Evolutionary conservation across 30 jellyfish, hydroid and myxozoan species (phyloP), one percentile per base, ranked within the genome.

Genomic region (Haliclystus octoradiatus): DNA sequence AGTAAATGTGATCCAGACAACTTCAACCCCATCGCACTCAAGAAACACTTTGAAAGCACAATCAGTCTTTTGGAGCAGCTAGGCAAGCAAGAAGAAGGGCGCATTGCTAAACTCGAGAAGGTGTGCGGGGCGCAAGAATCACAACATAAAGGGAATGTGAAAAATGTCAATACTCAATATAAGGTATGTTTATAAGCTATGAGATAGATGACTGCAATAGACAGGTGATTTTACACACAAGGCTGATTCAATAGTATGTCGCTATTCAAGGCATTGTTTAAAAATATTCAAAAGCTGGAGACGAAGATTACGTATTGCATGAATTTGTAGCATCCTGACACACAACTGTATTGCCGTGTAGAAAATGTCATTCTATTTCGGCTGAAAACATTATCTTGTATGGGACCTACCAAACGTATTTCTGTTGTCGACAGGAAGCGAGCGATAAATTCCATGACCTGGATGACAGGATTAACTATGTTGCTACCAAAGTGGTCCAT

Each of bases 401-500:
- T n/a, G n/a, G n/a, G n/a, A n/a, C n/a, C n/a, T n/a, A n/a, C n/a
- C n/a, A n/a, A n/a, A n/a, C n/a, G n/a, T n/a, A n/a, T n/a, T n/a
- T n/a, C n/a, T n/a, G n/a, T n/a, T n/a, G n/a, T n/a, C n/a, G n/a
- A n/a, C 72, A 89, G 98, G 82, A 65, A 28, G 74, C 98, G 14
- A 78, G 80, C 65, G 71, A 84, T 19, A 81, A 77, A 67, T 89
- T 89, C 65, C 75, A 89, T 67, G 91, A 89, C 29, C 76, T 89
- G 50, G 98, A 89, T 77, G 98, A 89, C 78, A 62, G 98, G 29
- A 89, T 89, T 13, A 89, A 89, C 62, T 81, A 77, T 68, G 98
- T 89, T 22, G 98, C 98, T 22, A 89, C 98, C 27, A 89, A 89
- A 73, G 98, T 89, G 47, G 98, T 89, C 28, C 98, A 89, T 33